Conservation (phyloP, 2,797 vertebrate species). For the Neopelma chrysocephalum region DNA sequence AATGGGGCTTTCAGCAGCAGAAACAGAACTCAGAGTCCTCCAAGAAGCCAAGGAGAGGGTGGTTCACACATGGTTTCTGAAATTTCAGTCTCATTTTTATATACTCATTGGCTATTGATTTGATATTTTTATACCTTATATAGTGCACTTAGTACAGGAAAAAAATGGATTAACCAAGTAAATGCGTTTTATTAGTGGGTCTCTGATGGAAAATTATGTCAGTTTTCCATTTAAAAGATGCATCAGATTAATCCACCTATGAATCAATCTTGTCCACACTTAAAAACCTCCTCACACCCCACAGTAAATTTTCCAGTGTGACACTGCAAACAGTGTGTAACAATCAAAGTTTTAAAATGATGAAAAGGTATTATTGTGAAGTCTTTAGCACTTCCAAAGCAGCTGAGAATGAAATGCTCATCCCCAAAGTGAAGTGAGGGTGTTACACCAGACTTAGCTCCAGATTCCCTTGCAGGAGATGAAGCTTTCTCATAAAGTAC, state of each 20-base stretch:
- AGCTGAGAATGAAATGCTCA: not conserved
- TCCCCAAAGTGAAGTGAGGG: not conserved
- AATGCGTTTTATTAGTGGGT: not conserved
- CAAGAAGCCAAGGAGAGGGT: not conserved
- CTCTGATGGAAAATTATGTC: conserved; percentile 43
- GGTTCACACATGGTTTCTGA: not conserved
- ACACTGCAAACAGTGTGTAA: not conserved
- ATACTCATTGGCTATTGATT: conserved; percentile 23
- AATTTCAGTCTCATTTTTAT: conserved; percentile 5
- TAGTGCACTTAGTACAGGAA: conserved; percentile 44
- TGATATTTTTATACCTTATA: conserved; percentile 20
- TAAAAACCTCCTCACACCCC: not conserved
- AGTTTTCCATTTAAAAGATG: conserved; percentile 51
- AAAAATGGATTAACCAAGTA: conserved; percentile 31
- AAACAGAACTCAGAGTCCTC: not conserved
- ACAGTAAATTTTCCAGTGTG: not conserved
- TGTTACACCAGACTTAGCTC: not conserved
- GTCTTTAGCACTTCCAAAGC: not conserved
- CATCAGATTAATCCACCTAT: not conserved
- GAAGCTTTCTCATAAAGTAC: not conserved
- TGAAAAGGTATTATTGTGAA: not conserved
- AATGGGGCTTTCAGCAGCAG: not conserved
- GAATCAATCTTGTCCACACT: conserved; percentile 21
- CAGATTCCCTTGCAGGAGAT: fast-evolving
- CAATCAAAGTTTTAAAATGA: not conserved